These are phyloP conservation scores for Euproctis similis DNA, from an alignment of 2,888 invertebrate species.

Conservation along the genomic window DNA sequence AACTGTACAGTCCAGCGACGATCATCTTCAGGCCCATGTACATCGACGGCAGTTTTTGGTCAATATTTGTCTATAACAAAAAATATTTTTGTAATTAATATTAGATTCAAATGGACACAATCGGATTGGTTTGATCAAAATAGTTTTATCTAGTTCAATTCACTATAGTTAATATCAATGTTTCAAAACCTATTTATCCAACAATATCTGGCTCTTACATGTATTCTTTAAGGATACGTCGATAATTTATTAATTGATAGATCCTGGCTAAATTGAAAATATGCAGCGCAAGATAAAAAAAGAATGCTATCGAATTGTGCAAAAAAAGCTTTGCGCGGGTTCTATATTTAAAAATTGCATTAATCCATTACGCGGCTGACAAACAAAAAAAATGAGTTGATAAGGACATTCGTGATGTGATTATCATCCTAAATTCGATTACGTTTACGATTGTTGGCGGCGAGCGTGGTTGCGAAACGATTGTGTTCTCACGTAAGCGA, in stretches of 20 bases:
- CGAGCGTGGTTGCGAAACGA: constrained; percentile 62
- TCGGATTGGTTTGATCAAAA: no score
- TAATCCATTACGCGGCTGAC: constrained; percentile 12
- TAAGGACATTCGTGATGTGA: constrained; percentile 26
- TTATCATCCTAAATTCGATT: constrained; percentile 46
- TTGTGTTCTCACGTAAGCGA: constrained; percentile 71
- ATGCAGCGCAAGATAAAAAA: background rate
- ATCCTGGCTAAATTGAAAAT: background rate
- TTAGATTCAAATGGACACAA: no score
- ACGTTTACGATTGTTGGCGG: constrained; percentile 34
- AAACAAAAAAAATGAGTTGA: constrained; percentile 23
- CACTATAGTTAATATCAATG: no score
- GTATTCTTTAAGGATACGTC: no score
- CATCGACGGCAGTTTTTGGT: constrained; percentile 70
- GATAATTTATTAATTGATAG: background rate
- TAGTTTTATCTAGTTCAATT: no score
- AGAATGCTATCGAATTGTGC: background rate
- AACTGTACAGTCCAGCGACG: constrained; percentile 81
- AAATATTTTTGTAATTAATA: no score
- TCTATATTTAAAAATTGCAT: constrained; percentile 7
- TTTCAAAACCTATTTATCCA: no score
- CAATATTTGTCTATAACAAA: constrained; percentile 49
- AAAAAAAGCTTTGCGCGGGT: background rate
- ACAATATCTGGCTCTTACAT: no score
- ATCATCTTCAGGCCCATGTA: constrained; percentile 82